Evolutionary conservation across 2,888 invertebrate genomes (phyloP).

Genomic region (Oasisia sp.): DNA sequence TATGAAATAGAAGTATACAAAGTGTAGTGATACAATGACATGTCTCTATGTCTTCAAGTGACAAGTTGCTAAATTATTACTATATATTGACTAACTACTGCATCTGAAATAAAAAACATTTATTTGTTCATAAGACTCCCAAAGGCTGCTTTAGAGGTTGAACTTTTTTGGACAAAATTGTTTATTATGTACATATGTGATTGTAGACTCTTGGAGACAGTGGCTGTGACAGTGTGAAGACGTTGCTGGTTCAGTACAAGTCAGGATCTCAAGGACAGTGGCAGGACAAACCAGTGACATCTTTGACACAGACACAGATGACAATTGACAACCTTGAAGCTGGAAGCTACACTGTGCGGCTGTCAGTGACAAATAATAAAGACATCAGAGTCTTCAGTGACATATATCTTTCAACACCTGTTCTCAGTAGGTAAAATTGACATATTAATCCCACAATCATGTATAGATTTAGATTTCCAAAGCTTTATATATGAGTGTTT

Average conservation of each 20-base stretch:
- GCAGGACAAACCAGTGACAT: not conserved
- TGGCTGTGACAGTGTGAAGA: not conserved
- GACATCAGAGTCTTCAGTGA: not conserved
- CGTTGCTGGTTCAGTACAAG: not conserved
- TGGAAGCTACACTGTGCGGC: not conserved
- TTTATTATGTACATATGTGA: not conserved
- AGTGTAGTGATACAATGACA: too few relatives aligned
- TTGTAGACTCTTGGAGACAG: not conserved
- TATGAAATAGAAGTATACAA: too few relatives aligned
- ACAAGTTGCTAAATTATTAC: too few relatives aligned
- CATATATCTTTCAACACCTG: not conserved
- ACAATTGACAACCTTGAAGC: not conserved
- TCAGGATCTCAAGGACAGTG: not conserved
- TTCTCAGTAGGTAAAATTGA: not conserved
- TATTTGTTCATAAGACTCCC: not conserved
- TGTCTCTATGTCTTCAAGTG: too few relatives aligned
- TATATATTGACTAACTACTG: too few relatives aligned
- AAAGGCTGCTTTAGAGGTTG: too few relatives aligned
- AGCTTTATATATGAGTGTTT: not conserved
- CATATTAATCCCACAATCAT: not conserved
- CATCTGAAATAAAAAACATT: not conserved
- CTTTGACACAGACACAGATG: not conserved
- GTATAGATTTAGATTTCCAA: not conserved
- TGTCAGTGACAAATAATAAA: not conserved
- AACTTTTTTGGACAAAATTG: too few relatives aligned